Evolutionary conservation across 2,888 invertebrate species (phyloP).

Genomic region (Aporophyla nigra): DNA sequence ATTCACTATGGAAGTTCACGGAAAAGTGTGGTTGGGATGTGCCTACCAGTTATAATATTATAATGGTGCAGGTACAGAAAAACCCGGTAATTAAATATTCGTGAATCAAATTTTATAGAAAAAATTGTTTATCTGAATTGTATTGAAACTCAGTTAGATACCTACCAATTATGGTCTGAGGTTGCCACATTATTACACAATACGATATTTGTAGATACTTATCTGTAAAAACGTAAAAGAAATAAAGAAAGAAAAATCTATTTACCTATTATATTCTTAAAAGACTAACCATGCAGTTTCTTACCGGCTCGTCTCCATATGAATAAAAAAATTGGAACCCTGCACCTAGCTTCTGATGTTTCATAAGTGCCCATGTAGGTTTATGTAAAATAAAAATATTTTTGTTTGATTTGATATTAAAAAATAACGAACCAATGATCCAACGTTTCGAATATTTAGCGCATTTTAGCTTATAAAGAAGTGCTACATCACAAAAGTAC

Average conservation of each 20-base stretch:
- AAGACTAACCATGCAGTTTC: too few relatives aligned
- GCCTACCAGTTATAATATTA: neutral
- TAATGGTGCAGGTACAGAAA: neutral
- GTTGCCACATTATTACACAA: neutral
- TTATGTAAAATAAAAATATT: too few relatives aligned
- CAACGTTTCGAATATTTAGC: neutral
- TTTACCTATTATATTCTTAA: too few relatives aligned
- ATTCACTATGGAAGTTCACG: slow-evolving; percentile 8
- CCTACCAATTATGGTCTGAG: neutral
- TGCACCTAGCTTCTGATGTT: too few relatives aligned
- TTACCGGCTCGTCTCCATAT: too few relatives aligned
- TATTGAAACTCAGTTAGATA: neutral
- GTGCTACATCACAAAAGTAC: neutral
- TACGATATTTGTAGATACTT: neutral
- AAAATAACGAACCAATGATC: too few relatives aligned
- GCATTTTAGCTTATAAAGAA: neutral
- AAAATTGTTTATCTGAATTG: neutral
- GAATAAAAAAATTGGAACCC: too few relatives aligned
- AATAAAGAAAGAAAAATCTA: neutral
- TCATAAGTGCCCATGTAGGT: too few relatives aligned
- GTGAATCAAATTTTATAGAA: too few relatives aligned
- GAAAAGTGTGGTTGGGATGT: neutral
- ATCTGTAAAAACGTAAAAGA: neutral
- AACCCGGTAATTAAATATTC: neutral
- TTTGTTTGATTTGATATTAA: too few relatives aligned